phyloP scores from a whole-genome alignment of 2,797 vertebrate genomes.

The Rhynchotus rufescens region DNA sequence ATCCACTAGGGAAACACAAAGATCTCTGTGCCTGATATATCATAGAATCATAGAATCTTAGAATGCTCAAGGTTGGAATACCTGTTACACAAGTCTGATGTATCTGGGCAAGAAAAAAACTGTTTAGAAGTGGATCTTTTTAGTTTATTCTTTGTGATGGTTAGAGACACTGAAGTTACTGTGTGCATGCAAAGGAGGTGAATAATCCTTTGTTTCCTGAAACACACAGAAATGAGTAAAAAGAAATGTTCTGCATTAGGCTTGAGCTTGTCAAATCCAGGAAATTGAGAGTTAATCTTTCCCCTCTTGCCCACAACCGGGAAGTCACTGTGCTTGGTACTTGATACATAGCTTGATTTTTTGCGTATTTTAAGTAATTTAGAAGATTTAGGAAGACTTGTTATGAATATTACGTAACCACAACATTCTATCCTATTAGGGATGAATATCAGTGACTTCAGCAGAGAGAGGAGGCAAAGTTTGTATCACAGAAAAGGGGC shows the following conservation, averaged over 20 bases:
- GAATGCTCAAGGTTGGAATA: too few relatives aligned
- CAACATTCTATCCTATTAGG: constrained; percentile 11
- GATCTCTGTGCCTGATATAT: background rate
- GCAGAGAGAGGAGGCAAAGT: background rate
- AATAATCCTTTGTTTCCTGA: constrained; percentile 14
- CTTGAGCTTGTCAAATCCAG: constrained; percentile 42
- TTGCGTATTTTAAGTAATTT: constrained; percentile 65
- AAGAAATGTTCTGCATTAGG: constrained; percentile 16
- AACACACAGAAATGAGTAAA: background rate
- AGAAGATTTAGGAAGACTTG: constrained; percentile 50
- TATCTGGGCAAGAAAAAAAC: background rate
- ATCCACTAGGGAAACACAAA: background rate
- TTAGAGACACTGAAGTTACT: background rate
- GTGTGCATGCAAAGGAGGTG: background rate
- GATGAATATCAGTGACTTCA: constrained; percentile 12
- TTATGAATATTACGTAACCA: constrained; percentile 58
- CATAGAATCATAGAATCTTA: too few relatives aligned
- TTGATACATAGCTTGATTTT: constrained; percentile 64
- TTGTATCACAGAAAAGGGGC: background rate
- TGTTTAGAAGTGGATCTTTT: background rate
- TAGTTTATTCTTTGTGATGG: background rate
- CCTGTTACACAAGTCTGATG: background rate
- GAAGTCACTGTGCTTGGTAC: constrained; percentile 51
- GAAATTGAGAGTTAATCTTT: constrained; percentile 63
- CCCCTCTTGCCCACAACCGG: constrained; percentile 50